Conservation (phyloP, 2,888 invertebrate genomes). For the Protonemura montana region DNA sequence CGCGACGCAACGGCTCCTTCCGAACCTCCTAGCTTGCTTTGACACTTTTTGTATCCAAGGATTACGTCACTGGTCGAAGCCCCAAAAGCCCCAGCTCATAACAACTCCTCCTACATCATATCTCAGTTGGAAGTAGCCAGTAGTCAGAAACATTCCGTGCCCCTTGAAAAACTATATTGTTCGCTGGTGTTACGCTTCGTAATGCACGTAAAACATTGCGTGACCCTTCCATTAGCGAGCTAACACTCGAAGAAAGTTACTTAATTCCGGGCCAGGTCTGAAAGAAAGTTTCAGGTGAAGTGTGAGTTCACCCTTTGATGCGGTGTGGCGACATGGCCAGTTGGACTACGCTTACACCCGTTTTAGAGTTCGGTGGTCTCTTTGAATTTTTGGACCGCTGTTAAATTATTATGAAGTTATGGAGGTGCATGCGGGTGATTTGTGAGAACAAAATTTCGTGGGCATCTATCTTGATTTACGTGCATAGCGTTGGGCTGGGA, state of each 20-base stretch:
- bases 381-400: background rate
- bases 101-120: conserved; percentile 20
- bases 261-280: background rate
- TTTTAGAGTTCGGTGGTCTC: background rate
- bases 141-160: conserved; percentile 27
- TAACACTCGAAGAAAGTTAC: background rate
- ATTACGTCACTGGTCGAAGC: conserved; percentile 31
- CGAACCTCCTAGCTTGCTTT: conserved; percentile 20
- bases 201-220: background rate
- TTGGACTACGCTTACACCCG: background rate
- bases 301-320: background rate
- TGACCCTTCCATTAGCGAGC: background rate
- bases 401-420: background rate
- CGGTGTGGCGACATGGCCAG: background rate
- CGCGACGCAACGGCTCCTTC: conserved; percentile 18
- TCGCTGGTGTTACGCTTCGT: background rate
- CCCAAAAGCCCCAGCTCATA: conserved; percentile 14
- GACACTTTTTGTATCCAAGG: conserved; percentile 40
- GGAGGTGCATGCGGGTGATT: background rate
- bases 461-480: conserved; percentile 12
- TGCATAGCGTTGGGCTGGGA: background rate
- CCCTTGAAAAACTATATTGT: background rate
- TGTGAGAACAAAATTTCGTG: background rate
- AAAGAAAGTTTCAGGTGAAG: background rate
- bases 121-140: conserved; percentile 27